Percentiles rank a stretch among this genome's conserved stretches.
Evolutionary conservation across 1,140 invertebrate species (phyloP).

Genomic region (Trachymyrmex cornetzi): DNA sequence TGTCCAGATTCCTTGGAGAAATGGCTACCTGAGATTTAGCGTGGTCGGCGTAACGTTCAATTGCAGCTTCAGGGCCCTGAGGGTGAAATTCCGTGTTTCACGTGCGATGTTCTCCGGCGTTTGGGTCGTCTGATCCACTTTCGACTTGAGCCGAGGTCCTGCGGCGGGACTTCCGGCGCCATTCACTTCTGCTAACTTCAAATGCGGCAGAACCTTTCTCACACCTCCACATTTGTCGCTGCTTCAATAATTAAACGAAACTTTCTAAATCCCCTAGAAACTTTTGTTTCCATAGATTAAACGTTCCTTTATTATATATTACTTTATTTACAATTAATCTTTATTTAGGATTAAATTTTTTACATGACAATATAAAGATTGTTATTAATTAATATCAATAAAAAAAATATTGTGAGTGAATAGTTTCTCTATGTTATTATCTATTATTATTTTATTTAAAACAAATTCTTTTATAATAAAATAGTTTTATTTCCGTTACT

Average conservation of each 20-base stretch:
- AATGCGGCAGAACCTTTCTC: slow-evolving; percentile 86
- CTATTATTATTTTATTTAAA: background rate
- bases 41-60: slow-evolving; percentile 88
- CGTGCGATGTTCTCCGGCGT: slow-evolving; percentile 90
- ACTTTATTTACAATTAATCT: background rate
- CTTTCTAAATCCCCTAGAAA: background rate
- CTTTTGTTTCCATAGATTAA: background rate
- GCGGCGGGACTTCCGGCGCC: slow-evolving; percentile 83
- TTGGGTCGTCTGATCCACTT: slow-evolving; percentile 89
- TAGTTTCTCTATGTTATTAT: background rate
- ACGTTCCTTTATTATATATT: too few species aligned
- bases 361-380: background rate
- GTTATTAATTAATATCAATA: background rate
- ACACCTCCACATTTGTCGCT: slow-evolving; percentile 71
- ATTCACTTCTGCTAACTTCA: slow-evolving; percentile 87
- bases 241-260: slow-evolving; percentile 29
- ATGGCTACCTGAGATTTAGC: slow-evolving; percentile 89
- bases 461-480: slow-evolving; percentile 6
- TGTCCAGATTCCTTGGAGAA: background rate
- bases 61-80: slow-evolving; percentile 90
- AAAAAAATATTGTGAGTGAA: background rate
- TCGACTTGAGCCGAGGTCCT: slow-evolving; percentile 80
- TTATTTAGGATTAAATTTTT: background rate
- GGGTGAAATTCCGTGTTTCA: slow-evolving; percentile 89
- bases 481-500: background rate